phyloP scores from a whole-genome alignment of 2,797 vertebrate genomes.

The Melanotaenia boesemani region DNA sequence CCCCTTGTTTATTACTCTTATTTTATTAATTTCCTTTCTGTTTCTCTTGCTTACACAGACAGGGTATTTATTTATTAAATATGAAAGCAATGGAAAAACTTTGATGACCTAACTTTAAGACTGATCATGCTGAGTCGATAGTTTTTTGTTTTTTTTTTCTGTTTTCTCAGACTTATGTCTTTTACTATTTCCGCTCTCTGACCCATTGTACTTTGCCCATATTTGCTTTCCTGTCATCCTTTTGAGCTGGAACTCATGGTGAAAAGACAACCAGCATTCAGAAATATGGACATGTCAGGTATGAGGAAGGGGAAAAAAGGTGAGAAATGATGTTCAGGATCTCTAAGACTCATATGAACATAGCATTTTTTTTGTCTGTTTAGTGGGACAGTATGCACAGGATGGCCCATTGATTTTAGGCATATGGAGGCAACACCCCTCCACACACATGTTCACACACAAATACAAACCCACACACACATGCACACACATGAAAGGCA shows the following conservation, averaged over 20 bases:
- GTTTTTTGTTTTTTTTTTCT: constrained; percentile 1
- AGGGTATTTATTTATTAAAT: constrained; percentile 1
- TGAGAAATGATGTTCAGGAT: constrained; percentile 65
- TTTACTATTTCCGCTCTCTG: constrained; percentile 12
- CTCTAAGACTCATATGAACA: constrained; percentile 57
- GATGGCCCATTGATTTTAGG: constrained; percentile 75
- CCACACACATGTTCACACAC: constrained; percentile 9
- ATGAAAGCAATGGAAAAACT: constrained; percentile 22
- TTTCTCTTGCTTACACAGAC: neutral
- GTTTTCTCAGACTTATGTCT: constrained; percentile 9
- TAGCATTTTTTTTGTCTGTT: constrained; percentile 62
- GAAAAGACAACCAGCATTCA: constrained; percentile 20
- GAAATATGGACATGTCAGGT: constrained; percentile 38
- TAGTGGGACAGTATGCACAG: constrained; percentile 51
- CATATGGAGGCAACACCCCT: constrained; percentile 42
- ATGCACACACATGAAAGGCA: constrained; percentile 18
- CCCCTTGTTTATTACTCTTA: neutral
- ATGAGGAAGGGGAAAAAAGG: constrained; percentile 26
- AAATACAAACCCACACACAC: constrained; percentile 14
- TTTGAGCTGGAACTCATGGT: constrained; percentile 38
- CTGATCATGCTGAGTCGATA: constrained; percentile 41
- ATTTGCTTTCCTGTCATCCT: constrained; percentile 28
- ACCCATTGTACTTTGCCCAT: constrained; percentile 23
- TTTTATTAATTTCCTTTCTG: neutral
- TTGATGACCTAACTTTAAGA: constrained; percentile 38